Evolutionary conservation across 2,888 invertebrate genomes (phyloP), one percentile per base, ranked within the genome.

Genomic region (Rosalia funebris): DNA sequence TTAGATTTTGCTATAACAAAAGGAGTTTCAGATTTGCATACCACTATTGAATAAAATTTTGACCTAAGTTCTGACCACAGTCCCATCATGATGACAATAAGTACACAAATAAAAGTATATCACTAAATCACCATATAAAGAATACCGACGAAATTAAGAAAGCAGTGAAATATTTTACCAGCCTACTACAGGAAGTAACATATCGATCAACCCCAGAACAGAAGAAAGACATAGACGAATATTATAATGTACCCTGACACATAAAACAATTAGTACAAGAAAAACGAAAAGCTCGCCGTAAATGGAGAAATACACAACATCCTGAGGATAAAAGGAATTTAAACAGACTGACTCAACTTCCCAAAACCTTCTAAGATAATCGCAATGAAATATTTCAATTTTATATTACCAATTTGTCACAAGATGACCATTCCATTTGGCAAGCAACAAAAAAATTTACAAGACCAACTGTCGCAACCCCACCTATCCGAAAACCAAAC

Each of bases 331-430:
- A 48, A 42, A 19, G 46, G 15, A 0, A 10, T 15, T 14, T 52
- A 19, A 52, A 52, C 20, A 52, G 25, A n/a, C 50, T 50, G 9
- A 50, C 50, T 1, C 37, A 50, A 39, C 11, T 39, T 15, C 37
- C 31, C n/a, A 42, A 10, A 16, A 31, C 37, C 14, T 16, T 52
- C 10, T 11, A 52, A 25, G 20, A 20, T 1, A 19, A 11, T 36
- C 37, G 12, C 11, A 52, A 52, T 12, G 39, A 17, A 19, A 20
- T 37, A 1, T 39, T 45, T 14, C 20, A 45, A 45, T 12, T n/a
- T 16, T 45, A 45, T 45, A 45, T 45, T 5, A 45, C 19, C 11
- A 45, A 25, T 45, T 12, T 45, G 4, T 45, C 20, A 4, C 17
- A 2, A 25, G 45, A 45, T 20, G 45, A 45, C 20, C 19, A 45